Base-by-base conservation (phyloP, 2,888 invertebrate species). In the Drosophila putrida region DNA sequence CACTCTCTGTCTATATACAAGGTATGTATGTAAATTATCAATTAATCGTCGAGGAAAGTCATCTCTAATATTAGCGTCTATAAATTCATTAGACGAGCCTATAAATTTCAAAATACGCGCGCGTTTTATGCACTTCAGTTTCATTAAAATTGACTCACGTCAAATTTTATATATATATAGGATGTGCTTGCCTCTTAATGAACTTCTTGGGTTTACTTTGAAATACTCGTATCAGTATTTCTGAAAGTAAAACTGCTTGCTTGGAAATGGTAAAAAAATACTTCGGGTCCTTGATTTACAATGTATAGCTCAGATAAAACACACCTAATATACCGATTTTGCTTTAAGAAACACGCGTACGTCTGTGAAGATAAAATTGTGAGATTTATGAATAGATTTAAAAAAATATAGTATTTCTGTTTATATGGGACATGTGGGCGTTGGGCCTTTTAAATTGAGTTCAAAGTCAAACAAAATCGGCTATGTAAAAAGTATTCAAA, bases 31-130 rank as follows among this genome's bases (percentile, higher is more conserved):
- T 75, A 64, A 66, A 78, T 62, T 67, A 65, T 69, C 75, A 83
- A 86, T 75, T 83, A 75, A 81, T 80, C 72, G 51, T 59, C 10
- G 28, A 58, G 66, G 46, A 36, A 60, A 65, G 78, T 75, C 78
- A 66, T 64, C 65, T 80, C 75, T 82, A 85, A 77, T 80, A 80
- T 77, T 80, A 74, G 69, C 38, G 35, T 39, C 80, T 72, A 84
- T 78, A 73, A 81, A 84, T 75, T 70, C 49, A 73, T 71, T 71
- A 64, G 61, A 55, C 15, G 15, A 51, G 65, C 55, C 61, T 64
- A 71, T 79, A 54, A 78, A 81, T 87, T 73, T 72, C 9, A 4
- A 64, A 83, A 75, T 38, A 53, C 36, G 11, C 28, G 25, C 43
- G 15, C n/a, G 25, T 51, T 59, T 69, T 41, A 69, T 64, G 71